phyloP scores from a whole-genome alignment of 2,113 vertebrate species.

The Zosterops japonicus region DNA sequence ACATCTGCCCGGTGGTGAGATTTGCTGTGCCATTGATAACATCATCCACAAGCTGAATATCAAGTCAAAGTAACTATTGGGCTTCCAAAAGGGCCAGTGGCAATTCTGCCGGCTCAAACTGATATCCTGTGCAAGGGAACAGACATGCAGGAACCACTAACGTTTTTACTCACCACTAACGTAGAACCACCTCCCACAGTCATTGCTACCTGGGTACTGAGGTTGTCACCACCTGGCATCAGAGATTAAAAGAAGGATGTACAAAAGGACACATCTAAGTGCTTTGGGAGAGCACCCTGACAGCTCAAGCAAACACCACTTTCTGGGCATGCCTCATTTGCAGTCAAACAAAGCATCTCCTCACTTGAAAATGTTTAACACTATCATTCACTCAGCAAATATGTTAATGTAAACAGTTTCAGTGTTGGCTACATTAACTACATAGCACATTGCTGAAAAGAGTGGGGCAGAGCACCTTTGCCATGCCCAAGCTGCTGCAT shows the following conservation, averaged over 20 bases:
- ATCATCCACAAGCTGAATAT: not conserved
- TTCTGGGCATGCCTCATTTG: not conserved
- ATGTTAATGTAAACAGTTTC: not conserved
- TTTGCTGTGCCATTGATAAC: not conserved
- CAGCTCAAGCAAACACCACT: not conserved
- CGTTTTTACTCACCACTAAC: not conserved
- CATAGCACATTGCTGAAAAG: not conserved
- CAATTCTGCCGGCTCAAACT: not conserved
- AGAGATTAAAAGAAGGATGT: not conserved
- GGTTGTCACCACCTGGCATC: not conserved
- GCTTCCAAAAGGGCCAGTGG: not conserved
- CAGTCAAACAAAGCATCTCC: not conserved
- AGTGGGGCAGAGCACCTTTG: not conserved
- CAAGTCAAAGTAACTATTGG: not conserved
- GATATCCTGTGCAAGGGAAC: not conserved
- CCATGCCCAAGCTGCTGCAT: not conserved
- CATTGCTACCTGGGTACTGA: not conserved
- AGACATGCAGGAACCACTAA: not conserved
- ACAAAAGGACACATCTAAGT: not conserved
- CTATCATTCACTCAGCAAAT: not conserved
- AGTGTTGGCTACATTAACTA: not conserved
- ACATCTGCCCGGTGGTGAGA: not conserved
- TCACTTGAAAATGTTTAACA: not conserved
- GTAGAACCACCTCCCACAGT: not conserved
- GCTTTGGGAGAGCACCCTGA: not conserved